Conservation (phyloP, 2,113 vertebrate species). For the Actinemys pallida region DNA sequence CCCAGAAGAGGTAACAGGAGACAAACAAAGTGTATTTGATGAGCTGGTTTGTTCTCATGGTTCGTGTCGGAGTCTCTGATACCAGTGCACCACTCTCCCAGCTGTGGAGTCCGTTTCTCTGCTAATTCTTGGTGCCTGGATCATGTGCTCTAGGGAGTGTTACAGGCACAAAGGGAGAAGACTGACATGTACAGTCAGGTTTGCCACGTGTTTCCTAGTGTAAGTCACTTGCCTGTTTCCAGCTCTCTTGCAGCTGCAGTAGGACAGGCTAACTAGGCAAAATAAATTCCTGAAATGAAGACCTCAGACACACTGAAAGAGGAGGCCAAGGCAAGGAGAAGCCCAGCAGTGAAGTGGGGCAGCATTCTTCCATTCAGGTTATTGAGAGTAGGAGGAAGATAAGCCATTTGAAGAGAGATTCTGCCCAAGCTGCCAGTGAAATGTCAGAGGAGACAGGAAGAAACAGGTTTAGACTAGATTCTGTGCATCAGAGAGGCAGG, state of each 20-base stretch:
- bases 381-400: neutral
- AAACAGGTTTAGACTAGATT: neutral
- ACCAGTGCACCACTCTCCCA: neutral
- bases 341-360: neutral
- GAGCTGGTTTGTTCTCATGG: slow-evolving; percentile 50
- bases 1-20: slow-evolving; percentile 85
- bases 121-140: neutral
- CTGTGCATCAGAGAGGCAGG: neutral
- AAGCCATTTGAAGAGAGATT: neutral
- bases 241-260: neutral
- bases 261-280: neutral
- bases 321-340: neutral
- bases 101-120: neutral
- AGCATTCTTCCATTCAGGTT: neutral
- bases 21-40: slow-evolving; percentile 81
- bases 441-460: neutral
- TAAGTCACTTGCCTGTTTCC: neutral
- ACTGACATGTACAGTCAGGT: neutral
- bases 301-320: neutral
- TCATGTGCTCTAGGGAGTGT: neutral
- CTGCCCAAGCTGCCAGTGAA: neutral
- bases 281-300: neutral
- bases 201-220: neutral
- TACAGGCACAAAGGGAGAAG: neutral
- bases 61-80: neutral